Evolutionary conservation across 2,113 vertebrate species (phyloP).

Genomic region (Scartelaos histophorus): DNA sequence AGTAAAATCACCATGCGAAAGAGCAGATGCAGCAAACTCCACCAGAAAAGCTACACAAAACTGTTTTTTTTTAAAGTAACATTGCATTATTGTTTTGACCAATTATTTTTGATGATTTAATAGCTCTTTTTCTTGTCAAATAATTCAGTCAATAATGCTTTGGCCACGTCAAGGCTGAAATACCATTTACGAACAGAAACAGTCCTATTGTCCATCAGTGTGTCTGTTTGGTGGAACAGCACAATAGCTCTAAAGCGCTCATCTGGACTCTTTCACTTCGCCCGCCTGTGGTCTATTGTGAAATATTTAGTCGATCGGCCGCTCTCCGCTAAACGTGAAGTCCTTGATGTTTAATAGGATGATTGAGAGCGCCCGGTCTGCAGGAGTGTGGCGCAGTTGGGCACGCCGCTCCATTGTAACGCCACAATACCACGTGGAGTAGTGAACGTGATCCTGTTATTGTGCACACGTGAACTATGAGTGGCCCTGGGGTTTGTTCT

Average conservation of each 20-base stretch:
- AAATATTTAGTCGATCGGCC: conserved; percentile 39
- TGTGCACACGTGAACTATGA: conserved; percentile 18
- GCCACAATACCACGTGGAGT: conserved; percentile 37
- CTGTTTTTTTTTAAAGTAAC: too few species aligned
- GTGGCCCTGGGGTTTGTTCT: background rate
- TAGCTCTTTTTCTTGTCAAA: too few species aligned
- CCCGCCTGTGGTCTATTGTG: conserved; percentile 23
- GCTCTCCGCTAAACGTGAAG: conserved; percentile 30
- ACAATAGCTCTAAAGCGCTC: background rate
- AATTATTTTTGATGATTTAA: too few species aligned
- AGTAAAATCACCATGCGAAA: too few species aligned
- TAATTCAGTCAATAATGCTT: background rate
- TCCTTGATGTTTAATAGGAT: conserved; percentile 47
- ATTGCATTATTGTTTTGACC: too few species aligned
- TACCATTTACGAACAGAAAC: background rate
- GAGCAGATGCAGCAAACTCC: too few species aligned
- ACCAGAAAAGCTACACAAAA: too few species aligned
- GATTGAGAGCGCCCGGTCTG: conserved; percentile 20
- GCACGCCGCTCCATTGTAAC: conserved; percentile 44
- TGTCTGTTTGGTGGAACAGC: background rate
- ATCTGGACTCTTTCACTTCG: conserved; percentile 1
- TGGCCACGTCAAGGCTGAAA: background rate
- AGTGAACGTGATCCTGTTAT: conserved; percentile 44
- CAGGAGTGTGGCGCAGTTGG: conserved; percentile 18
- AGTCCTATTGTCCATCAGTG: background rate